Base-by-base conservation (phyloP, 1,140 invertebrate species). In the Papilio glaucus region DNA sequence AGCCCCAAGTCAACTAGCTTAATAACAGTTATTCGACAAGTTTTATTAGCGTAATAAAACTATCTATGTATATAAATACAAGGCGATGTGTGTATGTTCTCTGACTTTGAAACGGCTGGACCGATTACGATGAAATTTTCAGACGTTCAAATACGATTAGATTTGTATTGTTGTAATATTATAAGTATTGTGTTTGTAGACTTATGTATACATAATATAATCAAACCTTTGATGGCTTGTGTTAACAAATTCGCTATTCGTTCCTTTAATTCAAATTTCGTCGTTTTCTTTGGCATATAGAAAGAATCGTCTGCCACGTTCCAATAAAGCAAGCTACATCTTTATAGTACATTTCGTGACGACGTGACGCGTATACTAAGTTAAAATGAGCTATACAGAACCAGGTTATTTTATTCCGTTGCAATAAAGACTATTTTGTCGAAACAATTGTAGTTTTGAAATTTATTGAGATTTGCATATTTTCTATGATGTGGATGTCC, bases 301-400 rank as follows among this genome's bases (percentile, higher is more conserved):
- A 57, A 57, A 57, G 24, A 69, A 49, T 69, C 67, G 41, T 69
- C 42, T 53, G 26, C 24, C 26, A 69, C 67, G 67, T 69, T 33
- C 42, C 67, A 69, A 69, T 69, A 69, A 53, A 69, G 42, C 26
- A 69, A 69, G 67, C 67, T 42, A 67, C 63, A 69, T 69, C 67
- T 69, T 69, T 69, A 69, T 69, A 49, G 67, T 49, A 69, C 67
- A 69, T 69, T 69, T 69, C 26, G 29, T 42, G 41, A 15, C 26
- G 29, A 69, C 67, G 42, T 69, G 67, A 42, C 42, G 26, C 42
- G 67, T 69, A 13, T 26, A 33, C 39, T n/a, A 69, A 69, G 42
- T 69, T 33, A 7, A 7, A 69, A 57, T 21, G 13, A 42, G 37
- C 29, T 26, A 62, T n/a, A 26, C 53, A 15, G 29, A 37, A 49